phyloP scores from a whole-genome alignment of 2,888 invertebrate genomes.

The Iselma pallidipennis region DNA sequence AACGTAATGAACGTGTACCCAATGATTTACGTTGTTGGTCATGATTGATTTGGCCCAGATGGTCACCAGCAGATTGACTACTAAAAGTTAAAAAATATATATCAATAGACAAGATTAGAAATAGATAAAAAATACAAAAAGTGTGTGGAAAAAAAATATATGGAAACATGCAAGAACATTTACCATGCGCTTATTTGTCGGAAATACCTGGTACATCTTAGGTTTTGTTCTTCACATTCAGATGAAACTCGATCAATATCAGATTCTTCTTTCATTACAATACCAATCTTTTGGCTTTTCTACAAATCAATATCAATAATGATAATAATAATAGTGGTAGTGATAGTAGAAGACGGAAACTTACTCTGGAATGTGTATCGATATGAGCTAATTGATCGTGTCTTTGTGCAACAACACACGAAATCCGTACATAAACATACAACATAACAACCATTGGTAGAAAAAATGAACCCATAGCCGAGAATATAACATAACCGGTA shows the following conservation, averaged over 20 bases:
- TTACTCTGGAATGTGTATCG: constrained; percentile 55
- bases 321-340: no score
- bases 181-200: constrained; percentile 44
- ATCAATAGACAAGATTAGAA: not conserved
- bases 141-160: not conserved
- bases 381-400: constrained; percentile 75
- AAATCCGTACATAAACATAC: constrained; percentile 89
- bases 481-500: constrained; percentile 92
- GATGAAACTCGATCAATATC: constrained; percentile 54
- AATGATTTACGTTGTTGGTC: constrained; percentile 30
- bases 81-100: constrained; percentile 29
- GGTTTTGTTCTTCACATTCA: constrained; percentile 53
- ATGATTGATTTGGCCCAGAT: constrained; percentile 34
- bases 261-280: constrained; percentile 53
- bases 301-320: constrained; percentile 34
- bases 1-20: constrained; percentile 45
- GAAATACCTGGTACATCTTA: constrained; percentile 51
- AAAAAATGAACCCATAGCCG: constrained; percentile 95
- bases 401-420: constrained; percentile 78
- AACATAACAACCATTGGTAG: constrained; percentile 95
- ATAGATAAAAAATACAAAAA: constrained; percentile 4
- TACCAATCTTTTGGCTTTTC: constrained; percentile 51
- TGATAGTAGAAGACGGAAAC: constrained; percentile 13
- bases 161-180: constrained; percentile 31
- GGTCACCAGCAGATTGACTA: constrained; percentile 35